Percentiles rank a stretch among this genome's conserved stretches.
phyloP scores from a whole-genome alignment of 30 jellyfish, hydroid and myxozoan genomes.

The Mastigias papua region DNA sequence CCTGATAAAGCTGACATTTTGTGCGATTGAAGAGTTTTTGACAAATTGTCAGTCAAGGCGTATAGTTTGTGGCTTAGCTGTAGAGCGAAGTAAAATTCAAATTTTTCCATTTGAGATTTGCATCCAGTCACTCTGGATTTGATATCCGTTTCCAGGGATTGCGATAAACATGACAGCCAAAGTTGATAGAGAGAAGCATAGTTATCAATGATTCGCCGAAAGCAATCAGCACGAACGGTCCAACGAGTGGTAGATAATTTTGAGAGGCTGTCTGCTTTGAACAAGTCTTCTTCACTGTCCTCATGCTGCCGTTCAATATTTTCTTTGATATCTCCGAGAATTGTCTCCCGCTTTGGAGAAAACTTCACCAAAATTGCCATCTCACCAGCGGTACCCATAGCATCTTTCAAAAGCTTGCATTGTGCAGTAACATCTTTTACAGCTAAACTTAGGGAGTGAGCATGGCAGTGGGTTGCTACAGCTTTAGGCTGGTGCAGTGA shows the following conservation, averaged over 20 bases:
- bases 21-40: slow-evolving; percentile 67
- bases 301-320: background rate
- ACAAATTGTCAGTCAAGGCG: slow-evolving; percentile 61
- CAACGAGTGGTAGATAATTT: slow-evolving; percentile 42
- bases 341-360: slow-evolving; percentile 60
- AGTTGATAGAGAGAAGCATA: slow-evolving; percentile 25
- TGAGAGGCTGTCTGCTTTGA: slow-evolving; percentile 17
- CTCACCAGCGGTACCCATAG: slow-evolving; percentile 62
- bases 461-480: slow-evolving; percentile 79
- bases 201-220: slow-evolving; percentile 38
- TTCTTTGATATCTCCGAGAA: slow-evolving; percentile 25
- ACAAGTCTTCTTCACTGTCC: slow-evolving; percentile 25
- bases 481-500: no score
- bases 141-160: slow-evolving; percentile 44
- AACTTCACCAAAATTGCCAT: slow-evolving; percentile 47
- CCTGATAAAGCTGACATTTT: slow-evolving; percentile 74
- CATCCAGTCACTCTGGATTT: slow-evolving; percentile 68
- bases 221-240: slow-evolving; percentile 75
- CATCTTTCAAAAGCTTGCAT: slow-evolving; percentile 38
- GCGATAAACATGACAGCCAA: slow-evolving; percentile 55
- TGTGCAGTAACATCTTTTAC: slow-evolving; percentile 58
- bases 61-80: slow-evolving; percentile 51
- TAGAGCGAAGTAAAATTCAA: slow-evolving; percentile 53
- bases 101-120: slow-evolving; percentile 54
- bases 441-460: slow-evolving; percentile 77